These are phyloP conservation scores for Pseudocheirus occidentalis DNA, from an alignment of 2,797 vertebrate genomes.

Conservation along the genomic window DNA sequence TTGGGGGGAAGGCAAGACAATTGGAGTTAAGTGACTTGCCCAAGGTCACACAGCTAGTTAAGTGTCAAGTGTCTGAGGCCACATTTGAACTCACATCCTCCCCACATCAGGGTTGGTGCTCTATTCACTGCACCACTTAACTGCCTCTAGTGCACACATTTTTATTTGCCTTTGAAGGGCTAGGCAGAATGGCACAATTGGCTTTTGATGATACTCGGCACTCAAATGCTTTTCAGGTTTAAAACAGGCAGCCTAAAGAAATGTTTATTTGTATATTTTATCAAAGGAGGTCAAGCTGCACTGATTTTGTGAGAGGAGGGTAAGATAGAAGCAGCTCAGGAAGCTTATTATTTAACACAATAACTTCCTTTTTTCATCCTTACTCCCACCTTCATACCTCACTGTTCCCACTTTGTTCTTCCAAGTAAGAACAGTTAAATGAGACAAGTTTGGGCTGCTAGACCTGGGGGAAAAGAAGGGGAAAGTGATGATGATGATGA, in stretches of 20 bases:
- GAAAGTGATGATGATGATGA: too few relatives aligned
- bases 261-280: constrained; percentile 32
- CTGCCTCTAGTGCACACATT: not conserved
- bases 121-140: too few relatives aligned
- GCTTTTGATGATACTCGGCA: constrained; percentile 4
- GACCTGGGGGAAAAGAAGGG: not conserved
- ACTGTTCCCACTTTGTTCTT: not conserved
- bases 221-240: not conserved
- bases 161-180: not conserved
- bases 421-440: constrained; percentile 57
- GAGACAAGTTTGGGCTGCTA: constrained; percentile 42
- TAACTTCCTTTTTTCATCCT: constrained; percentile 9
- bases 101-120: too few relatives aligned
- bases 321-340: not conserved
- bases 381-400: constrained; percentile 32
- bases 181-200: not conserved
- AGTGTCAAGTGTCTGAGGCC: too few relatives aligned
- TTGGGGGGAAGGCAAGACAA: too few relatives aligned
- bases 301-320: constrained; percentile 40
- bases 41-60: too few relatives aligned
- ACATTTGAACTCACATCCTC: too few relatives aligned
- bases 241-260: not conserved
- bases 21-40: too few relatives aligned
- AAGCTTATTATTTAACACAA: not conserved
- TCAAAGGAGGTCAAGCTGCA: constrained; percentile 27